These are phyloP conservation scores for Thymallus thymallus DNA, from an alignment of 2,113 vertebrate genomes.

Conservation along the genomic window DNA sequence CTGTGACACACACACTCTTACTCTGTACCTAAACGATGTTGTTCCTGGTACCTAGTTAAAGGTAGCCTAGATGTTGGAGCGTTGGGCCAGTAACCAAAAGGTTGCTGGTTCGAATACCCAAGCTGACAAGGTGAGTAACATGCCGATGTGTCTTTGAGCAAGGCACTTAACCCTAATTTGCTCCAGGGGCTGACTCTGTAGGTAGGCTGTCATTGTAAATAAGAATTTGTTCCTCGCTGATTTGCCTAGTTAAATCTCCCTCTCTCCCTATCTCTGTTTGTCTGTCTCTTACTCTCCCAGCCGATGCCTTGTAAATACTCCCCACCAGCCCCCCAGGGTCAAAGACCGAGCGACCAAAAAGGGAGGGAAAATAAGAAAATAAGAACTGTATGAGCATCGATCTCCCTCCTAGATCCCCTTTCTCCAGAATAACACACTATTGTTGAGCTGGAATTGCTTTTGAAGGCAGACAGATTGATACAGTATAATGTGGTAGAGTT, in stretches of 20 bases:
- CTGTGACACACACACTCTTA: too few species aligned
- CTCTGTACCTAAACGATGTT: constrained; percentile 13
- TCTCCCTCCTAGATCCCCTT: constrained; percentile 57
- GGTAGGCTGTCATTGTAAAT: too few species aligned
- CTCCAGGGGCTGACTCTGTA: too few species aligned
- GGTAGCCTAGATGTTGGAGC: too few species aligned
- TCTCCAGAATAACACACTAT: constrained; percentile 64
- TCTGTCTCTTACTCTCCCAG: neutral
- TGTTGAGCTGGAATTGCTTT: constrained; percentile 72
- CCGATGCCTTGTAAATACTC: constrained; percentile 50
- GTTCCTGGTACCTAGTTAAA: constrained; percentile 19
- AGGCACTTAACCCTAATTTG: too few species aligned
- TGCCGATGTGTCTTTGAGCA: too few species aligned
- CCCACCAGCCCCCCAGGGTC: constrained; percentile 40
- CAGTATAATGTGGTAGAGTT: constrained; percentile 58
- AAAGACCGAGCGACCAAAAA: constrained; percentile 40
- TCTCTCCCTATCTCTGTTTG: neutral
- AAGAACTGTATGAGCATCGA: constrained; percentile 67
- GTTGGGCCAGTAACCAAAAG: too few species aligned
- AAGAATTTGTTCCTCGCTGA: too few species aligned
- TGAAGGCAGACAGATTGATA: constrained; percentile 72
- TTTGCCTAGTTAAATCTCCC: too few species aligned
- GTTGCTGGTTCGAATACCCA: too few species aligned
- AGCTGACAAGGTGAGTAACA: too few species aligned
- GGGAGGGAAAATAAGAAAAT: constrained; percentile 23